Conservation (phyloP, 1,140 invertebrate species). For the Monochamus saltuarius region DNA sequence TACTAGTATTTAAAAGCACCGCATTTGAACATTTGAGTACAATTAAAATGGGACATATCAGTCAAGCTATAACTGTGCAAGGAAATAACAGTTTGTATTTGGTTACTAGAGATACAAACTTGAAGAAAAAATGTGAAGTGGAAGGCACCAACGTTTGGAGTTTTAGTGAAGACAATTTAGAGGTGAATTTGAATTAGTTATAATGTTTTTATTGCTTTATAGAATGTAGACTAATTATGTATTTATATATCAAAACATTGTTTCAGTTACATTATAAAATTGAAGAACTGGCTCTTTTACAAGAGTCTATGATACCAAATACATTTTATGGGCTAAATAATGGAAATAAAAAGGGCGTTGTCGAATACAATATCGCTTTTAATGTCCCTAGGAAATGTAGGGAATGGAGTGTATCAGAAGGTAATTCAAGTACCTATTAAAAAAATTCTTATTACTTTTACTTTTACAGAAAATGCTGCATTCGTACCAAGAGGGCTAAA, state of each 20-base stretch:
- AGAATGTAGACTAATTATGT: neutral
- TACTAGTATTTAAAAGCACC: conserved; percentile 18
- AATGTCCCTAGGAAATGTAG: conserved; percentile 24
- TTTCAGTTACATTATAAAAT: conserved; percentile 29
- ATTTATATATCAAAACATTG: conserved; percentile 2
- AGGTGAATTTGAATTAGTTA: conserved; percentile 19
- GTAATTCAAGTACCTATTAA: conserved; percentile 18
- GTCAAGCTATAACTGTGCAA: conserved; percentile 46
- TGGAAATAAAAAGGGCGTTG: conserved; percentile 25
- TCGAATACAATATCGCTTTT: conserved; percentile 38
- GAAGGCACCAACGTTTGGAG: conserved; percentile 52
- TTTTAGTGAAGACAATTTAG: conserved; percentile 43
- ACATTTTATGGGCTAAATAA: conserved; percentile 45
- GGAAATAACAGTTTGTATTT: conserved; percentile 46
- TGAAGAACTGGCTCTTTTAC: conserved; percentile 38
- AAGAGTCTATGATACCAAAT: conserved; percentile 40
- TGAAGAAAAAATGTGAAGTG: conserved; percentile 35
- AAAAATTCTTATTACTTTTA: neutral
- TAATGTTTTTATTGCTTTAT: neutral
- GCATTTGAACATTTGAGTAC: neutral
- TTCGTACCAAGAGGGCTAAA: conserved; percentile 43
- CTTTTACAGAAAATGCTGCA: conserved; percentile 38
- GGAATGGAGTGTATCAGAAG: conserved; percentile 38
- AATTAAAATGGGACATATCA: conserved; percentile 24
- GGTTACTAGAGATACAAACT: conserved; percentile 35